Base-by-base conservation (phyloP, 2,797 vertebrate genomes). In the Gastrophryne carolinensis region DNA sequence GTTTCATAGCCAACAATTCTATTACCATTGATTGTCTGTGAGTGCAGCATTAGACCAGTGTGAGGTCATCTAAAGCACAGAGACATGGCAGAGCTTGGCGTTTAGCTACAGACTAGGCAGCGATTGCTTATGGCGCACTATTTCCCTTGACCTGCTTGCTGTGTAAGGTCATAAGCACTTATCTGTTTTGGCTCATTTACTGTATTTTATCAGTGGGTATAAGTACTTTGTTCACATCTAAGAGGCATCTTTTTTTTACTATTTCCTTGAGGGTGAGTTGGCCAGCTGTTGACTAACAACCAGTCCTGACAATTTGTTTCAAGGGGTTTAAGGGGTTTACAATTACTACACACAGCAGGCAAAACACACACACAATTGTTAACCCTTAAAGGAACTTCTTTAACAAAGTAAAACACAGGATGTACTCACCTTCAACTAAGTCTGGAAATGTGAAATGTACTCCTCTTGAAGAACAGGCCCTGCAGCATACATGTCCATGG, bases 11-110 rank as follows among this genome's bases (percentile, higher is more conserved):
- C 0, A 82, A 80, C 60, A 81, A 83, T 79, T 82, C 19, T 4
- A 73, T 81, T 13, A 60, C 80, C 72, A 75, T 80, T 0, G 57
- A 54, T 81, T 70, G 73, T 80, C 66, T 79, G 44, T 17, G 72
- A 1, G 5, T 72, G 29, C 63, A 72, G 69, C 39, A 21, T 56
- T 11, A 79, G 64, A 72, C 54, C 17, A 41, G 57, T 50, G 73
- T 70, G 65, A 78, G 76, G 61, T 17, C 73, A 76, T 54, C 37
- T 4, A 29, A 61, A 72, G 35, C 62, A 7, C 68, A 10, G 47
- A 35, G 32, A 66, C 65, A 68, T 27, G 3, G 65, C 0, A 8
- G 9, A 39, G 65, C 64, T 41, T 65, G 26, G 50, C 65, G 32
- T 15, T 44, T 4, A 21, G 24, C 30, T 23, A 29, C 17, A 50